Base-by-base conservation (phyloP, 2,888 invertebrate genomes). In the Sarcophaga subvicina region DNA sequence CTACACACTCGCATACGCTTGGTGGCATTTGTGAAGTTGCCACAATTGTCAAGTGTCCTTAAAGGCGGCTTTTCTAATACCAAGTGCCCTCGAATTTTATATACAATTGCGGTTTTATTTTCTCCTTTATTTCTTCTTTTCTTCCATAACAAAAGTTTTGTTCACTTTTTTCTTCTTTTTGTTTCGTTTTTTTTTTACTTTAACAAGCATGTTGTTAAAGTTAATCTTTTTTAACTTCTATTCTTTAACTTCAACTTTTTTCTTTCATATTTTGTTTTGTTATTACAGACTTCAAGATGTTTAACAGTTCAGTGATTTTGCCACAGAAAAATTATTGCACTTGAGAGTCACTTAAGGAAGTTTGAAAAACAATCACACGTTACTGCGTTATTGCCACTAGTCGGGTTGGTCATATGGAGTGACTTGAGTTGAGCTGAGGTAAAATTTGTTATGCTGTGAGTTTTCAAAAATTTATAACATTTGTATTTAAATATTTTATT, bases 11-110 rank as follows among this genome's bases (percentile, higher is more conserved):
- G 59, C 71, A 83, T 60, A 83, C 75, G 80, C 67, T 85, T 81
- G 45, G 67, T 63, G 59, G 73, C 62, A 63, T 81, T 72, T 78
- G 12, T 78, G 22, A 73, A 85, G 84, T 83, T 76, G 83, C 83
- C 83, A 77, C 83, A 86, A 76, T 47, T 80, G 80, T 86, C 83
- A 86, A 86, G 86, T 83, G 86, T 86, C 86, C 86, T 86, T 80
- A 80, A 80, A 69, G 80, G 60, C 59, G 59, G 78, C 76, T 80
- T 67, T 71, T 67, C 70, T 47, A 17, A 66, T 66, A 12, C 17
- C 64, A 64, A 71, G 66, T 83, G 76, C 37, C 73, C 62, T 69
- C 73, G 64, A 75, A 77, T 60, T 72, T 60, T 77, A 59, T 73
- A 80, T 47, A 86, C 83, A 86, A 86, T 83, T 86, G 86, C 72